phyloP scores from a whole-genome alignment of 2,888 invertebrate species.

The Ornithoptera alexandrae region DNA sequence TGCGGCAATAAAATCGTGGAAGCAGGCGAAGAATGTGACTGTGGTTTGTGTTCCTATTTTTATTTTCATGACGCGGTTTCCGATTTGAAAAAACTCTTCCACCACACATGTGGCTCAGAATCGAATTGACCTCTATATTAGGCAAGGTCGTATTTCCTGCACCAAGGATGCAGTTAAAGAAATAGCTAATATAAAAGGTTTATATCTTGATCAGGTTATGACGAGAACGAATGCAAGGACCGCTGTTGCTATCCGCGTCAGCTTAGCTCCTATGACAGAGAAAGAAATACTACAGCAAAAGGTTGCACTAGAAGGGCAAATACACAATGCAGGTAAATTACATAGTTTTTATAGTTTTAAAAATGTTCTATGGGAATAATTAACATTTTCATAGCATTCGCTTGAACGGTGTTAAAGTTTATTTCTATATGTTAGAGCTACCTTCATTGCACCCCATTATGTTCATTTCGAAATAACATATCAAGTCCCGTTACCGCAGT shows the following conservation, averaged over 20 bases:
- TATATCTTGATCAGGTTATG: slow-evolving; percentile 81
- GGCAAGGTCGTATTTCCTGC: no score
- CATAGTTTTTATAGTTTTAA: not conserved
- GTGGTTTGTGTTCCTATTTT: slow-evolving; percentile 72
- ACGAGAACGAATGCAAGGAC: slow-evolving; percentile 93
- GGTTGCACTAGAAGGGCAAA: slow-evolving; percentile 88
- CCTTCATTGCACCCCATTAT: no score
- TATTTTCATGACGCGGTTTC: not conserved
- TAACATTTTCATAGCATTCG: no score
- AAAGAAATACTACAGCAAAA: slow-evolving; percentile 84
- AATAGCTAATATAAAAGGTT: no score
- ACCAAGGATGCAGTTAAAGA: no score
- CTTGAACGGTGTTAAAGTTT: no score
- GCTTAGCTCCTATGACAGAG: slow-evolving; percentile 84
- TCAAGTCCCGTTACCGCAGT: no score
- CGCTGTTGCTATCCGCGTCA: slow-evolving; percentile 96
- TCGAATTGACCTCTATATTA: not conserved
- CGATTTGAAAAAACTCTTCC: no score
- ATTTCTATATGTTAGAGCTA: no score
- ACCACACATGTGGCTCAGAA: no score
- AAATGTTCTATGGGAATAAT: not conserved
- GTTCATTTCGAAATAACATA: no score
- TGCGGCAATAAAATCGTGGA: slow-evolving; percentile 99
- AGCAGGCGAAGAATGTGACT: slow-evolving; percentile 98
- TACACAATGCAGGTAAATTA: slow-evolving; percentile 88